phyloP scores from a whole-genome alignment of 2,113 vertebrate genomes.

The Cricetomys ansorgei region DNA sequence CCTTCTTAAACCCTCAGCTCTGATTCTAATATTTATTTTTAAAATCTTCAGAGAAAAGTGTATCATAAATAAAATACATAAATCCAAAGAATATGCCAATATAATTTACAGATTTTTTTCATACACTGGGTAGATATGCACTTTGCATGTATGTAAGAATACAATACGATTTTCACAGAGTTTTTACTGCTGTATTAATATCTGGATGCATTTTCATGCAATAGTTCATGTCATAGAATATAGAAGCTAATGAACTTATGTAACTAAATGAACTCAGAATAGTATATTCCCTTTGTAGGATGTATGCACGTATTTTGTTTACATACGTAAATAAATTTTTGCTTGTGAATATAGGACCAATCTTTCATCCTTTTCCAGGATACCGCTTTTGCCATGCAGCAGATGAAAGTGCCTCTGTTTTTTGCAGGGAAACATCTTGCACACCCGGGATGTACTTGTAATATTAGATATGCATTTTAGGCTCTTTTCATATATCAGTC shows the following conservation, averaged over 20 bases:
- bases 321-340: constrained; percentile 52
- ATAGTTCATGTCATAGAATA: background rate
- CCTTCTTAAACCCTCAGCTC: background rate
- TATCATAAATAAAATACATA: constrained; percentile 27
- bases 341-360: background rate
- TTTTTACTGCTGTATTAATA: constrained; percentile 18
- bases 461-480: background rate
- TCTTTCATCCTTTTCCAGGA: constrained; percentile 4
- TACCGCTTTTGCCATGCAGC: background rate
- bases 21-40: background rate
- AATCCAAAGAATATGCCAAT: constrained; percentile 5
- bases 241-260: background rate
- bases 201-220: background rate
- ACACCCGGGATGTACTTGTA: background rate
- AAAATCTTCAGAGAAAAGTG: constrained; percentile 37
- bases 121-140: background rate
- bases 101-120: constrained; percentile 7
- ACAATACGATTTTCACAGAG: background rate
- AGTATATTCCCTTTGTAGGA: background rate
- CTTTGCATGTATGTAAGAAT: constrained; percentile 20
- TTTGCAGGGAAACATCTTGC: constrained; percentile 46
- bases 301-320: background rate
- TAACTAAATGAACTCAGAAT: background rate
- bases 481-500: background rate
- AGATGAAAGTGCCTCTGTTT: background rate